Percentiles rank a stretch among this genome's conserved stretches.
These are phyloP conservation scores for Alcis repandata DNA, from an alignment of 2,888 invertebrate species.

Conservation along the genomic window DNA sequence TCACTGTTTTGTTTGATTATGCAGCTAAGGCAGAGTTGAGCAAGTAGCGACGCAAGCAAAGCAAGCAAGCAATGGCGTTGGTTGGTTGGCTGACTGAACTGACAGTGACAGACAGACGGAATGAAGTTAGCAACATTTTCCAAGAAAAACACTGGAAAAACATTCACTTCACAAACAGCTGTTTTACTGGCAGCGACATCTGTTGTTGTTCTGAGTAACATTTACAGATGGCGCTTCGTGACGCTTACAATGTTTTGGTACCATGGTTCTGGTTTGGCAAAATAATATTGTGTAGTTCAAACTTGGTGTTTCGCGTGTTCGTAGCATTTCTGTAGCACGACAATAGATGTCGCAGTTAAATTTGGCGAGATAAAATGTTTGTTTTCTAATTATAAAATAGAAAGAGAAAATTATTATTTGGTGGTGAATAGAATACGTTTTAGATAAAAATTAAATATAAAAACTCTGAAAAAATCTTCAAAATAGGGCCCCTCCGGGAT, in stretches of 20 bases:
- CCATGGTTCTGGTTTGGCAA: neutral
- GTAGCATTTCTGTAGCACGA: neutral
- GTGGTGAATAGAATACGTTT: too few species aligned
- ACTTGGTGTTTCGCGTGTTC: neutral
- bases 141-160: slow-evolving; percentile 64
- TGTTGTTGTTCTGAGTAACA: slow-evolving; percentile 14
- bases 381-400: too few species aligned
- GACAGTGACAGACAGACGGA: slow-evolving; percentile 13
- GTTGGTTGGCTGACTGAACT: slow-evolving; percentile 49
- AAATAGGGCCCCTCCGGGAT: slow-evolving; percentile 89
- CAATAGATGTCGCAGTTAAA: slow-evolving; percentile 22
- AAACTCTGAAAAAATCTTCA: slow-evolving; percentile 30
- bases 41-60: slow-evolving; percentile 11
- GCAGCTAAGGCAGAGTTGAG: slow-evolving; percentile 10
- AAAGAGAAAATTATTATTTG: too few species aligned
- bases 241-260: neutral
- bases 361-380: neutral
- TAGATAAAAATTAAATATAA: neutral
- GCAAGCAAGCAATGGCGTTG: slow-evolving; percentile 29
- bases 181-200: slow-evolving; percentile 59
- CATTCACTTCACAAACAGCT: slow-evolving; percentile 66
- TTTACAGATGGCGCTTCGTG: slow-evolving; percentile 15
- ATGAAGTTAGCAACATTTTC: slow-evolving; percentile 69
- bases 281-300: neutral
- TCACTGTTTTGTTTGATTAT: slow-evolving; percentile 47